Evolutionary conservation across 2,113 vertebrate species (phyloP), one percentile per base, ranked within the genome.

Genomic region (Mugil cephalus): DNA sequence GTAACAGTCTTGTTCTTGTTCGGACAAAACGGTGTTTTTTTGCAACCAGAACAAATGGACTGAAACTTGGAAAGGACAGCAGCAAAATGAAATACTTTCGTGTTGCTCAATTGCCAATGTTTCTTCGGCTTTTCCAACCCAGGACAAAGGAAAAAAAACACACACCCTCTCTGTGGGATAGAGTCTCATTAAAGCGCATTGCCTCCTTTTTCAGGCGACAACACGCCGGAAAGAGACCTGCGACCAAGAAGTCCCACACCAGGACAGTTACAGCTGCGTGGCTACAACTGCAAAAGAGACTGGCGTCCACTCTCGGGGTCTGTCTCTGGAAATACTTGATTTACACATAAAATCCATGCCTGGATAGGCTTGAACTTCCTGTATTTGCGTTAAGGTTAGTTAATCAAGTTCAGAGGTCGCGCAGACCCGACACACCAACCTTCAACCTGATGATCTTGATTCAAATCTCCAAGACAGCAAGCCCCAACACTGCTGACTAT

Each of bases 181-280:
- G 68, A 35, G 69, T 78, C 78, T 77, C 51, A 79, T 80, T 77
- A 73, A 77, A 74, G 71, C 63, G 70, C 66, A 85, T 87, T 89
- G 77, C 52, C 62, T 89, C 84, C 83, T 87, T 83, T 86, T 61
- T 87, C 77, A 88, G 84, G 68, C 55, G 66, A 56, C 38, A 55
- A 59, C 3, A 7, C 3, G 8, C 13, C 50, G 67, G 68, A 58
- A 70, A 69, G 60, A 70, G 53, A 24, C 58, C 35, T 9, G 58
- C 9, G 71, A 87, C 82, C 71, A 55, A 6, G 71, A 67, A 47
- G 70, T 77, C 81, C 48, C 38, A 62, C 62, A 82, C 77, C 61
- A 77, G 75, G 80, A 83, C 72, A 55, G 67, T 56, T 83, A 67
- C 87, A 69, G 80, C 75, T 59, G 39, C 58, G 71, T 66, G 60